These are phyloP conservation scores for Physeter macrocephalus DNA, from an alignment of 2,113 vertebrate species.

Conservation along the genomic window DNA sequence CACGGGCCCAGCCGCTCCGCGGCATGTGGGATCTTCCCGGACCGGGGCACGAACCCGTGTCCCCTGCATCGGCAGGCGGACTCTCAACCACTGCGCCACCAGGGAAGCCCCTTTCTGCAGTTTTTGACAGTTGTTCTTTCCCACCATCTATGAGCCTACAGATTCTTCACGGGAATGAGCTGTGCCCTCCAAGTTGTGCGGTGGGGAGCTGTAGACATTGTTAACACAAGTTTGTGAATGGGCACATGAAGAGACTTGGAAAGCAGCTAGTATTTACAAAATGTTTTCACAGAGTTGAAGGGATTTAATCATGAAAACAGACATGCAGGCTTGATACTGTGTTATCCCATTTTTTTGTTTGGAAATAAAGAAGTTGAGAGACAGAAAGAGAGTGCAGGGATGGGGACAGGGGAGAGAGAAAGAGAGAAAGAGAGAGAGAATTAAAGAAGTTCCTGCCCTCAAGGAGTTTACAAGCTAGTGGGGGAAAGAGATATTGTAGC, in stretches of 20 bases:
- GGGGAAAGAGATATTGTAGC: background rate
- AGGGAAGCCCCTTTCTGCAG: background rate
- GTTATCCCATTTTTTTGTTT: background rate
- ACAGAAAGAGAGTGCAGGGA: background rate
- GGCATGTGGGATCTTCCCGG: too few species aligned
- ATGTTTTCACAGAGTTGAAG: background rate
- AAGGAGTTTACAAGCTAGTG: background rate
- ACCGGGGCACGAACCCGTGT: too few species aligned
- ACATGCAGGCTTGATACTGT: background rate
- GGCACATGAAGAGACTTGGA: background rate
- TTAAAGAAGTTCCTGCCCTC: background rate
- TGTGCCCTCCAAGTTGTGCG: background rate
- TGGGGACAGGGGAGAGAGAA: too few species aligned
- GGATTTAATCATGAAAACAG: background rate
- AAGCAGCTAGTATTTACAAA: background rate
- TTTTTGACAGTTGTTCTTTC: background rate
- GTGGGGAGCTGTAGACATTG: fast-evolving
- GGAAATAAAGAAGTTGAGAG: background rate
- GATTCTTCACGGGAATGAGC: background rate
- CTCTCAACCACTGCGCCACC: too few species aligned
- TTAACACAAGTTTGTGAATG: background rate
- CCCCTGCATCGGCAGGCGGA: too few species aligned
- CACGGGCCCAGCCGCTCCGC: too few species aligned
- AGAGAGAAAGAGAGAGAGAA: background rate
- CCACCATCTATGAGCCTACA: background rate